phyloP scores from a whole-genome alignment of 2,797 vertebrate genomes.

The Nasua narica region DNA sequence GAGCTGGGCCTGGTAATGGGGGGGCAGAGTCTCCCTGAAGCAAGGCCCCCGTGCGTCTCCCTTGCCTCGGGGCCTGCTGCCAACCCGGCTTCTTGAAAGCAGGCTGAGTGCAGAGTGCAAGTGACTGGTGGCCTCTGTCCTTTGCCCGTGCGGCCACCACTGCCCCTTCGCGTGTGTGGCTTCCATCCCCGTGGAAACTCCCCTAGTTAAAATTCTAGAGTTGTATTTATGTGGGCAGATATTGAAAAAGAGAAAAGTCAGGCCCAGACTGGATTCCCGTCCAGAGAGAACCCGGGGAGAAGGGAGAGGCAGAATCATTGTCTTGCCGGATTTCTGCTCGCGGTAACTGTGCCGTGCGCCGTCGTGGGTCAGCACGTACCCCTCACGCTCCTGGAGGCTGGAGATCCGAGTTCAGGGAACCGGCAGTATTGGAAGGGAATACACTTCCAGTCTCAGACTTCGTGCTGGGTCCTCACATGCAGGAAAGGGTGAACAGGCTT shows the following conservation, averaged over 20 bases:
- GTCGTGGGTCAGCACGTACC: too few relatives aligned
- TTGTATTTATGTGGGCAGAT: conserved; percentile 58
- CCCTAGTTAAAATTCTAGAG: conserved; percentile 42
- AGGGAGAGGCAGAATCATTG: neutral
- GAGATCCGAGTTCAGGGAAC: neutral
- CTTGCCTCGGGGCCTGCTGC: rapidly evolving
- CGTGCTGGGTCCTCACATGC: neutral
- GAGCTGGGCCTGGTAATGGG: neutral
- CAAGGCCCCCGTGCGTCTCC: neutral
- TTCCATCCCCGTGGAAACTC: conserved; percentile 43
- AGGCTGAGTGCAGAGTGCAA: neutral
- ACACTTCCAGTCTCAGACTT: neutral
- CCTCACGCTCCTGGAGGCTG: neutral
- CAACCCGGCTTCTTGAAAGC: neutral
- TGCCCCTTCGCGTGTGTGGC: neutral
- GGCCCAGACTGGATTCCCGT: neutral
- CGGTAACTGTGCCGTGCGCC: neutral
- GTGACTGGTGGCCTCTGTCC: neutral
- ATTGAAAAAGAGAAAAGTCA: neutral
- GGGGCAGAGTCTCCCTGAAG: neutral
- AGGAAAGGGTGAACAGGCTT: neutral
- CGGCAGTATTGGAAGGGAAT: too few relatives aligned
- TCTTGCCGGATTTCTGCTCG: neutral
- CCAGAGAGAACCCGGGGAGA: neutral
- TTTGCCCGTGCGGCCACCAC: rapidly evolving